phyloP scores from a whole-genome alignment of 1,140 invertebrate species.

The Drosophila triauraria region DNA sequence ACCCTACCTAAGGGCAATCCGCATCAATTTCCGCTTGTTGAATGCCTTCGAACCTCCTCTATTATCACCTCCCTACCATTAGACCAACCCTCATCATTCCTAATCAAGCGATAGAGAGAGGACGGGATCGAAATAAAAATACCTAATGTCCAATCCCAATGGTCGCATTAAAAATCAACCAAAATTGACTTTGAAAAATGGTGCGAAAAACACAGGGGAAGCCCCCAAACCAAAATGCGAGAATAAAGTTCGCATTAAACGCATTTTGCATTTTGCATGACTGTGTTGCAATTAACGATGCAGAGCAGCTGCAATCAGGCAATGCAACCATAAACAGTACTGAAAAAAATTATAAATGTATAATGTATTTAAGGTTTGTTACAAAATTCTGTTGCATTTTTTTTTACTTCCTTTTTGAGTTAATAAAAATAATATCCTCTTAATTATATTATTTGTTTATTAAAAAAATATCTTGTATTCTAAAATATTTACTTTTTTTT shows the following conservation, averaged over 20 bases:
- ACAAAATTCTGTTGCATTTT: too few relatives aligned
- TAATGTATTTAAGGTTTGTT: too few relatives aligned
- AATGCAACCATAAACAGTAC: constrained; percentile 32
- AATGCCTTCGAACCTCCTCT: constrained; percentile 6
- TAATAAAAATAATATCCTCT: too few relatives aligned
- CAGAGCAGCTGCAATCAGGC: constrained; percentile 70
- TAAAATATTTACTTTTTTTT: too few relatives aligned
- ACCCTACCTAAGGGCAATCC: constrained; percentile 19
- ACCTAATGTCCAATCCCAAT: constrained; percentile 56
- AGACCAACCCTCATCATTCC: constrained; percentile 34
- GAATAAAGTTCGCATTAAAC: constrained; percentile 52
- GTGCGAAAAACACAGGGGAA: constrained; percentile 59
- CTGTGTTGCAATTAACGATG: constrained; percentile 68
- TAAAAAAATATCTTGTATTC: too few relatives aligned
- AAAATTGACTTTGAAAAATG: constrained; percentile 73
- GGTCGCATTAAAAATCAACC: constrained; percentile 63
- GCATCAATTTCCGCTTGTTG: constrained; percentile 47
- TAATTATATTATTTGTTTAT: too few relatives aligned
- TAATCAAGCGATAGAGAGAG: constrained; percentile 23
- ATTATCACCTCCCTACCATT: neutral
- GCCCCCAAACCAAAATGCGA: neutral
- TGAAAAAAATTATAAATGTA: neutral
- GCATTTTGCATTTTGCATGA: constrained; percentile 71
- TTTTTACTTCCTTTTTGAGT: too few relatives aligned
- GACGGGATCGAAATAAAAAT: constrained; percentile 16